Evolutionary conservation across 92 coral and sea anemone genomes (phyloP), one percentile per base, ranked within the genome.

Genomic region (Parazoanthus darwini): DNA sequence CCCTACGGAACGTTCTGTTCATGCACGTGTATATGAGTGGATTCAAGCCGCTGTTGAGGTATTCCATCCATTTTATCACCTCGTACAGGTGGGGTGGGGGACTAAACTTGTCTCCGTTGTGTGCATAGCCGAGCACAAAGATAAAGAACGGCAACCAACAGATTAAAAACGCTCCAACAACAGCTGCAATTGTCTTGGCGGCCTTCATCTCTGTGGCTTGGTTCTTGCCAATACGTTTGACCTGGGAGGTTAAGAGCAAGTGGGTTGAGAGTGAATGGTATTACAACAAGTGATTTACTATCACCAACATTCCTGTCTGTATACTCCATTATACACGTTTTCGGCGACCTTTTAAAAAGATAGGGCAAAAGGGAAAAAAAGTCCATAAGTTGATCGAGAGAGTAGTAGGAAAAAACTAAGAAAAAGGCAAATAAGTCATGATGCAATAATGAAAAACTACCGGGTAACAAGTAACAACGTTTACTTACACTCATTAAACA

Each of bases 141-240:
- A 88, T 86, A 89, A 94, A 94, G 86, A 96, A 93, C 10, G 98
- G 98, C n/a, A 93, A 42, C 98, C 98, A 96, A 56, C 96, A 91
- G 70, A 92, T 48, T 16, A 96, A 91, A 67, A 96, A 96, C 5
- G 94, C 96, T 25, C 98, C 98, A 25, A 96, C 95, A 56, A 96
- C 98, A 14, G 94, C 96, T 1, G 94, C 95, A 22, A 96, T 94
- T n/a, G 98, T 96, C 50, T 94, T 91, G 5, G 98, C 98, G 8
- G 97, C 96, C 76, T 95, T 95, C 95, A 96, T 93, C 88, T 96
- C 98, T 20, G 82, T 93, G 35, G 96, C 89, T 36, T 92, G 97
- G 38, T 92, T 90, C 43, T 91, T 94, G 35, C 94, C 94, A 11
- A 92, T 92, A 5, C 94, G 88, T 16, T 82, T 81, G 35, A 92